Conservation (phyloP, 2,797 vertebrate genomes). For the Protosalanx chinensis region DNA sequence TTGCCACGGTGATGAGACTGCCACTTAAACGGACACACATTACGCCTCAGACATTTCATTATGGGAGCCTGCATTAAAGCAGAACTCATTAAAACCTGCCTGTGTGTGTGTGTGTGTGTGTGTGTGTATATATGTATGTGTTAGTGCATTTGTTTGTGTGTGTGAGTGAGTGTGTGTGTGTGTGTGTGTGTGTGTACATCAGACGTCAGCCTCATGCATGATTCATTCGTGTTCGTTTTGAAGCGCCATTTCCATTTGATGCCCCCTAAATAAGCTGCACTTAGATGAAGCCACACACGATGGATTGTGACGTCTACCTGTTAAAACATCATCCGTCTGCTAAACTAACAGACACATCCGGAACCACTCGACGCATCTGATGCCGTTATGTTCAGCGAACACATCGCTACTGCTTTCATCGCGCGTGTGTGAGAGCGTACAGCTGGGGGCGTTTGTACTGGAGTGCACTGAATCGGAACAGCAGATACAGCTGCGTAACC, state of each 20-base stretch:
- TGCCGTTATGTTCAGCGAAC: too few relatives aligned
- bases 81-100: too few relatives aligned
- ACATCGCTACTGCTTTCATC: neutral
- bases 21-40: constrained; percentile 32
- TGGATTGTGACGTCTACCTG: neutral
- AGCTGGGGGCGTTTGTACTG: neutral
- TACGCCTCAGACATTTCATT: constrained; percentile 22
- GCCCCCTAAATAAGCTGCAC: neutral
- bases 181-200: too few relatives aligned
- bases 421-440: neutral
- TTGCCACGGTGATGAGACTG: constrained; percentile 34
- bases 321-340: neutral
- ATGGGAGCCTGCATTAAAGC: neutral
- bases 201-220: too few relatives aligned
- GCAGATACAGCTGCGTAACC: constrained; percentile 20
- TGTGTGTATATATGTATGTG: too few relatives aligned
- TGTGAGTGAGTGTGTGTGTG: too few relatives aligned
- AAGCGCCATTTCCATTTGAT: constrained; percentile 22
- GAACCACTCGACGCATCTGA: neutral
- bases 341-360: neutral
- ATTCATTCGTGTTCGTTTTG: constrained; percentile 18
- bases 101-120: too few relatives aligned
- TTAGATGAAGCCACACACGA: neutral
- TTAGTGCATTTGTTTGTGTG: too few relatives aligned
- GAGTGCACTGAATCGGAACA: neutral